phyloP scores from a whole-genome alignment of 2,888 invertebrate genomes.

The Leptopterna dolabrata region DNA sequence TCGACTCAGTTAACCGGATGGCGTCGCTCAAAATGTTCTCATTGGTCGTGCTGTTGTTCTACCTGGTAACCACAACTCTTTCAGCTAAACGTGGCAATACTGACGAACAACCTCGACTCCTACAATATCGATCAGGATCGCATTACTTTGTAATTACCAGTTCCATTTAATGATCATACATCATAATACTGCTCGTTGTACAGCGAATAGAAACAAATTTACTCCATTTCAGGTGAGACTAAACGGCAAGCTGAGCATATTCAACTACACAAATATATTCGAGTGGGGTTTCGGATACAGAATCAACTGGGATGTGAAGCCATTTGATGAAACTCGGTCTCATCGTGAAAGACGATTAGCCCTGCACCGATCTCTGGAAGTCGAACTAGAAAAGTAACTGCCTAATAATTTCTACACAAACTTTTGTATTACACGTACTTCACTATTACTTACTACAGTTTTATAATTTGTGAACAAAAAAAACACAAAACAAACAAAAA shows the following conservation, averaged over 20 bases:
- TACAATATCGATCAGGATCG: constrained; percentile 29
- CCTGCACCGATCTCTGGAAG: neutral
- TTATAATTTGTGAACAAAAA: no score
- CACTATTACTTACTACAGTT: no score
- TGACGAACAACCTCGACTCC: neutral
- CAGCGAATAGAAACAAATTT: neutral
- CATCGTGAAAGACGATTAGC: neutral
- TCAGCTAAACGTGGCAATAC: neutral
- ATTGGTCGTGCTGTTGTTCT: neutral
- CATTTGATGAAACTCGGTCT: constrained; percentile 27
- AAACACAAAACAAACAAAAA: no score
- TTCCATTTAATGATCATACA: neutral
- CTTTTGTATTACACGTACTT: no score
- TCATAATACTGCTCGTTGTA: neutral
- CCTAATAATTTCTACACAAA: neutral
- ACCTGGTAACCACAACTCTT: neutral
- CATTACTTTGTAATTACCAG: constrained; percentile 19
- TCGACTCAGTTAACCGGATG: neutral
- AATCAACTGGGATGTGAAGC: constrained; percentile 39
- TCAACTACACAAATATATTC: constrained; percentile 32
- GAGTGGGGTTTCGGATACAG: constrained; percentile 23
- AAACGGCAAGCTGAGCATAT: constrained; percentile 32
- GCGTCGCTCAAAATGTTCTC: neutral
- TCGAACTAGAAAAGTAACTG: constrained; percentile 10
- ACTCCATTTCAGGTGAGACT: constrained; percentile 8